A percentile compares a stretch with the other conserved stretches of the same genome.
These are phyloP conservation scores for Parnassius glacialis DNA, from an alignment of 2,888 invertebrate species.

Conservation along the genomic window DNA sequence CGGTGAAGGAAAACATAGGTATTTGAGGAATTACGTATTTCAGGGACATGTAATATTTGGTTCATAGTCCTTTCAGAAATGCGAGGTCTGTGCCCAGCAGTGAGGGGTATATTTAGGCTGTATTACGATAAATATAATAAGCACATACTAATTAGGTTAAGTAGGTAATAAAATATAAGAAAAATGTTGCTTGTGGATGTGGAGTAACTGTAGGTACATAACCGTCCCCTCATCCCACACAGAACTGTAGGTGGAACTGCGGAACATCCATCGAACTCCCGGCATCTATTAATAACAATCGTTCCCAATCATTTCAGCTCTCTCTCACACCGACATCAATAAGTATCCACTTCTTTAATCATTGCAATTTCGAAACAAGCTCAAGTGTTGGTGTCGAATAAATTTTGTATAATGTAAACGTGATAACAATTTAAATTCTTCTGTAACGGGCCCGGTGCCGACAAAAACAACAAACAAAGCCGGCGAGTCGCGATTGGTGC, in stretches of 20 bases:
- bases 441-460: constrained; percentile 77
- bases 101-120: no score
- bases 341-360: constrained; percentile 75
- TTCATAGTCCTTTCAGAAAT: no score
- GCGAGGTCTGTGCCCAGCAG: no score
- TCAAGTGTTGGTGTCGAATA: constrained; percentile 79
- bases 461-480: constrained; percentile 80
- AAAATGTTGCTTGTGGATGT: no score
- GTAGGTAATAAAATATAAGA: no score
- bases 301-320: constrained; percentile 44
- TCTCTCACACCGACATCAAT: constrained; percentile 53
- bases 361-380: constrained; percentile 81
- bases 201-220: no score
- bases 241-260: background rate
- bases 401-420: constrained; percentile 81
- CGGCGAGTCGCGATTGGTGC: constrained; percentile 57
- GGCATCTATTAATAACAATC: constrained; percentile 42
- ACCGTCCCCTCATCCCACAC: no score
- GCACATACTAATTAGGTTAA: no score
- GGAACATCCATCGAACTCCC: constrained; percentile 14
- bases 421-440: constrained; percentile 82
- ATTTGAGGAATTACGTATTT: no score
- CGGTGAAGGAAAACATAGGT: no score
- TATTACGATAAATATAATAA: no score
- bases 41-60: no score